Evolutionary conservation across 2,113 vertebrate genomes (phyloP).

Genomic region (Clarias batrachus): DNA sequence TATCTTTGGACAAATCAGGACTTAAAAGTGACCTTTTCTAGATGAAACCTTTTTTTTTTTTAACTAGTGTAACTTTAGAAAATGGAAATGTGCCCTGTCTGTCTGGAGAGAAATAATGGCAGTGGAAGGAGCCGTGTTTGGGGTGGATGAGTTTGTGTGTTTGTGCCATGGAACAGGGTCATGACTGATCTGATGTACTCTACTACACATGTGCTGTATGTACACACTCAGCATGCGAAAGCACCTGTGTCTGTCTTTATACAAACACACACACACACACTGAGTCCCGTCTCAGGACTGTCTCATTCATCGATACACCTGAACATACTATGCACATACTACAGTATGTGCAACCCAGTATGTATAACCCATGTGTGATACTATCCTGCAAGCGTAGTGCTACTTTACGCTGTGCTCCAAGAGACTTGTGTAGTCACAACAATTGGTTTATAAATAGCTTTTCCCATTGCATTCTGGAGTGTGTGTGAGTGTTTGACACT

Average conservation of each 20-base stretch:
- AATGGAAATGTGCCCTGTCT: conserved; percentile 4
- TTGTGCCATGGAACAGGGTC: not conserved
- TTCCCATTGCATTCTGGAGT: not conserved
- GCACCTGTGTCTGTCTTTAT: conserved; percentile 12
- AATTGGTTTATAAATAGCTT: conserved; percentile 35
- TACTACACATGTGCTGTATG: conserved; percentile 27
- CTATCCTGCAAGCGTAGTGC: not conserved
- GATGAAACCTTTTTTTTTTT: not conserved
- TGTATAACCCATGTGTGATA: not conserved
- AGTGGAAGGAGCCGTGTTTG: not conserved
- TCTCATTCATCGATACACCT: not conserved
- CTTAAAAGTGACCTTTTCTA: not conserved
- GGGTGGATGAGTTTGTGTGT: conserved; percentile 19
- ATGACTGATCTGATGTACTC: not conserved
- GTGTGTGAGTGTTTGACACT: conserved; percentile 17
- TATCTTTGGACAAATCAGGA: not conserved
- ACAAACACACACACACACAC: conserved; percentile 15
- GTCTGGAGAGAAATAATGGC: conserved; percentile 1
- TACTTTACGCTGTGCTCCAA: not conserved
- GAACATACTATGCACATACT: not conserved
- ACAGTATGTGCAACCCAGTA: not conserved
- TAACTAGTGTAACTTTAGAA: not conserved
- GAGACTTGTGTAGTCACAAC: conserved; percentile 4
- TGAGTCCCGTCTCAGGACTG: not conserved
- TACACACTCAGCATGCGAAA: conserved; percentile 3